Evolutionary conservation across 2,113 vertebrate genomes (phyloP).

Genomic region (Cyrtonyx montezumae): DNA sequence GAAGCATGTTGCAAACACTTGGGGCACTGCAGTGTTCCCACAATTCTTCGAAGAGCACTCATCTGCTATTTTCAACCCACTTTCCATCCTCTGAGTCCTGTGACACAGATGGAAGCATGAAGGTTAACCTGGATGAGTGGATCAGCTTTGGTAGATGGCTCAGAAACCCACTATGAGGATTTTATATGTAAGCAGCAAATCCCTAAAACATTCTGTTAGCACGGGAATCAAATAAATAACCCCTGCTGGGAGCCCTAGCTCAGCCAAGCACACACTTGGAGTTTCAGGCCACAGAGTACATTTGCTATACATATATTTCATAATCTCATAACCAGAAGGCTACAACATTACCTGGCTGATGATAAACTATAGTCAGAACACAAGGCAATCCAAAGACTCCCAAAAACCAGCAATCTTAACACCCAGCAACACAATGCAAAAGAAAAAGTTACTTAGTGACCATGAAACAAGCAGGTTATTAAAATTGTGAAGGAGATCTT

Average conservation of each 20-base stretch:
- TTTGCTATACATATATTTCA: neutral
- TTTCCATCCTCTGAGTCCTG: conserved; percentile 67
- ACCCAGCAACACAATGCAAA: neutral
- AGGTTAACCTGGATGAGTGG: conserved; percentile 81
- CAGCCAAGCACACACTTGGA: neutral
- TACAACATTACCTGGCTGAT: neutral
- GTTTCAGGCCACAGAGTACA: neutral
- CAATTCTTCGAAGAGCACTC: neutral
- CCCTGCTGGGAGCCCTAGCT: neutral
- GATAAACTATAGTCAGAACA: neutral
- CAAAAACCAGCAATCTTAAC: neutral
- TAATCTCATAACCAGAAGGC: neutral
- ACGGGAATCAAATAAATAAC: neutral
- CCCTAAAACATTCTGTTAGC: neutral
- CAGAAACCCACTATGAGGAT: conserved; percentile 72
- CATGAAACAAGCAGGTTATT: neutral
- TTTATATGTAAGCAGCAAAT: conserved; percentile 76
- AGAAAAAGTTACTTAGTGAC: neutral
- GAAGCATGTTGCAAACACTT: neutral
- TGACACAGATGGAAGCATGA: conserved; percentile 77
- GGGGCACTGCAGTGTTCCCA: neutral
- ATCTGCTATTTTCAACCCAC: neutral
- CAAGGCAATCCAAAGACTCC: neutral
- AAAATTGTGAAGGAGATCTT: neutral
- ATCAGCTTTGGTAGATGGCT: conserved; percentile 75